A percentile compares a stretch with the other conserved stretches of the same genome.
phyloP scores from a whole-genome alignment of 2,113 vertebrate genomes.

The Eulacestoma nigropectus region DNA sequence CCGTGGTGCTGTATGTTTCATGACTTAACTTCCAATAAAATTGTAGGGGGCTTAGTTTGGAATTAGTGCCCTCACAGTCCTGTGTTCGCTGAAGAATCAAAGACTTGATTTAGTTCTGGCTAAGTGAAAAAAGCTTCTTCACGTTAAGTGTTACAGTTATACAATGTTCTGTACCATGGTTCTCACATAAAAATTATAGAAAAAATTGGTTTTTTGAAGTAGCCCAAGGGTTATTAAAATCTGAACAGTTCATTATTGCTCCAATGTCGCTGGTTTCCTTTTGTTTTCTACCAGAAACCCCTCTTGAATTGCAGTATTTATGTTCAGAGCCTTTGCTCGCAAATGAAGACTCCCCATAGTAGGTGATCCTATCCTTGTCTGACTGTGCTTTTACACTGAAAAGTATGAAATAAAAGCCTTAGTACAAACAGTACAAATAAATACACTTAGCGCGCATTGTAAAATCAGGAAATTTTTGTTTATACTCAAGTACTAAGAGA shows the following conservation, averaged over 20 bases:
- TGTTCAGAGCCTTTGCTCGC: neutral
- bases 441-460: neutral
- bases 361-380: neutral
- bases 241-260: neutral
- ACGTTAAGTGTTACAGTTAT: rapidly evolving
- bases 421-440: neutral
- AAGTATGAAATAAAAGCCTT: neutral
- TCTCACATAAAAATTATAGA: neutral
- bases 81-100: neutral
- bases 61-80: neutral
- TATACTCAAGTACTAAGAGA: neutral
- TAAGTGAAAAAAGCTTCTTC: neutral
- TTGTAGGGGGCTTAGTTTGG: neutral
- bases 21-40: neutral
- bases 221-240: neutral
- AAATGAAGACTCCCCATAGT: neutral
- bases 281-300: neutral
- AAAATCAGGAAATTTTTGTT: neutral
- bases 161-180: neutral
- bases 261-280: neutral
- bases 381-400: neutral
- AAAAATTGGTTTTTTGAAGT: neutral
- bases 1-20: neutral
- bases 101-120: neutral
- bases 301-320: neutral